Base-by-base conservation (phyloP, 64 coral and sea anemone genomes). In the Orbicella faveolata region DNA sequence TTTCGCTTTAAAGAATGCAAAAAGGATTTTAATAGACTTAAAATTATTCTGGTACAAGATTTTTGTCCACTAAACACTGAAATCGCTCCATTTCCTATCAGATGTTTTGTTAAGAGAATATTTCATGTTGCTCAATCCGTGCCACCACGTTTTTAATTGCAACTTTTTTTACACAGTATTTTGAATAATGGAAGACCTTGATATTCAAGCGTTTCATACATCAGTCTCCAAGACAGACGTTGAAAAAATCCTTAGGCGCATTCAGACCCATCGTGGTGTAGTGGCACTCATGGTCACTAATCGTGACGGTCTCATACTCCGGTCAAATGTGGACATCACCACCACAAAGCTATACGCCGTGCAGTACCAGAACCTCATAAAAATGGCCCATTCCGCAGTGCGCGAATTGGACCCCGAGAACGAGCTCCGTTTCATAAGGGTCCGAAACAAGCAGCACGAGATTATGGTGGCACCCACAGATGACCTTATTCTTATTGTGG, bases 371-470 rank as follows among this genome's bases (percentile, higher is more conserved):
- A 86, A 83, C 8, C 79, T 94, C 34, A 67, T 84, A 52, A 37
- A 94, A 34, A 79, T 90, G 57, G 80, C 88, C 88, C 74, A 86
- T 79, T 80, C 75, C 36, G 92, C 79, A 20, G 88, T 94, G 62
- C 92, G 92, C 36, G 92, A 94, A 21, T 85, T 94, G 73, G 92
- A 94, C 74, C 92, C 92, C 17, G 87, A 94, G 74, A 94, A 94
- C 23, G 88, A 94, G 41, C 88, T 94, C 54, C 74, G 61, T 19
- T 89, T 94, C 11, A 90, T 94, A 34, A 51, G 92, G 74, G 59
- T 94, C 68, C 80, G 80, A 3, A 94, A 88, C 30, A 75, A 79
- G n/a, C n/a, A 72, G 9, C 57, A 79, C 79, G 92, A 94, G 62
- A 61, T 94, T 3, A 75, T 94, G 57, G 61, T 94, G 26, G 92